These are phyloP conservation scores for Lophura nycthemera DNA, from an alignment of 2,113 vertebrate species.

Conservation along the genomic window DNA sequence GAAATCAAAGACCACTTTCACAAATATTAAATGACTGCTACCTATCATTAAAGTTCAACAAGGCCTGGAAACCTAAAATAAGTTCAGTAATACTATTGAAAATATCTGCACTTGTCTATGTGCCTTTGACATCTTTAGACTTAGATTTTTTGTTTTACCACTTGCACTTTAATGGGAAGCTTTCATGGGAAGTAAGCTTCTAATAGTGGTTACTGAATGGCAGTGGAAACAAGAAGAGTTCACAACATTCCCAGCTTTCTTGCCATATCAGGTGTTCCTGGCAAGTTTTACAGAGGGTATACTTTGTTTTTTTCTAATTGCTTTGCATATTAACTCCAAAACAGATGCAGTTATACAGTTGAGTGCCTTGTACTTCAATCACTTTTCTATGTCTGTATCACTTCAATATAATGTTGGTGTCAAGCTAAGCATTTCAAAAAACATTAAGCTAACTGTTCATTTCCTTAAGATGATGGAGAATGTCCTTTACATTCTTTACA, in stretches of 20 bases:
- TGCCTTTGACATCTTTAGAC: not conserved
- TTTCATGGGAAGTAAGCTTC: not conserved
- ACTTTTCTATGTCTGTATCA: not conserved
- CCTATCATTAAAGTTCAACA: not conserved
- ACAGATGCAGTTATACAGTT: not conserved
- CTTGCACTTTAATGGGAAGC: not conserved
- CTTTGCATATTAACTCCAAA: constrained; percentile 4
- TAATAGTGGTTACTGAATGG: not conserved
- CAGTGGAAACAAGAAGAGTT: not conserved
- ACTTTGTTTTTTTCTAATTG: not conserved
- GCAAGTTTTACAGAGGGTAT: not conserved
- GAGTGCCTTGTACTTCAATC: not conserved
- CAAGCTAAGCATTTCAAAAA: not conserved
- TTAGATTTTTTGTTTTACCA: not conserved
- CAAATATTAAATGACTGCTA: not conserved
- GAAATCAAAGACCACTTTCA: not conserved
- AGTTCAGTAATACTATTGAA: not conserved
- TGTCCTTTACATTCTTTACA: not conserved
- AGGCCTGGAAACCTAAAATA: not conserved
- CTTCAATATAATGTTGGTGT: not conserved
- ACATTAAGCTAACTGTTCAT: not conserved
- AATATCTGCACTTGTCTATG: not conserved
- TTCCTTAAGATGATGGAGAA: not conserved
- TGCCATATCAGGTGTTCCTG: not conserved
- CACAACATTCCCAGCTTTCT: not conserved